Base-by-base conservation (phyloP, 2,113 vertebrate genomes). In the Rhinichthys klamathensis region DNA sequence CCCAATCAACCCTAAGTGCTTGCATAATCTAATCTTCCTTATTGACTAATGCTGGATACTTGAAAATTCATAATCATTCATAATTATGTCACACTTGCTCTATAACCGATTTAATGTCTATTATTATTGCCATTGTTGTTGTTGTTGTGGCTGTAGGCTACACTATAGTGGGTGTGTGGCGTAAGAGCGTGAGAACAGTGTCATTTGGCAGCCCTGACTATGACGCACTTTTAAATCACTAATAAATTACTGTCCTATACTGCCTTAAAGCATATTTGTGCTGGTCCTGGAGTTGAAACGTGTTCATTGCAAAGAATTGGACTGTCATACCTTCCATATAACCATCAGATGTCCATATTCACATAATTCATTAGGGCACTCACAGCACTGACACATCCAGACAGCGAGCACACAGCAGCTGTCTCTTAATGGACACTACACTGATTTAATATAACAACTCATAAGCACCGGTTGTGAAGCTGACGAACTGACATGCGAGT, bases 401-500 rank as follows among this genome's bases (percentile, higher is more conserved):
- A 38, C 46, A 49, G 46, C 9, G 23, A 63, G 49, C 49, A 32
- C 23, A 51, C 18, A 54, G 75, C 75, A 78, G 76, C 27, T 60
- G 75, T 60, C 32, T 38, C 10, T 25, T 35, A 58, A 23, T 38
- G 21, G 18, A 35, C 30, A 23, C 56, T 27, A 27, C 58, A 63
- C 9, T 63, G 35, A 63, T 63, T 44, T 60, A 41, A 13, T 73
- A 5, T 56, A 32, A 79, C 23, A 61, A 61, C 23, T 44, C 32
- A 38, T 10, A 23, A 15, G 70, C 6, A 11, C 23, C 23, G 11
- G 35, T 16, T 38, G 12, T 30, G 32, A 73, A 41, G 21, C 11
- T 73, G 38, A 46, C 70, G 25, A 38, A 15, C 69, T n/a, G 74
- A 32, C 74, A 54, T 18, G 18, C 54, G 44, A 81, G 84, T 32